A percentile compares a stretch with the other conserved stretches of the same genome.
phyloP scores from a whole-genome alignment of 2,113 vertebrate species.

The Melierax canorus region DNA sequence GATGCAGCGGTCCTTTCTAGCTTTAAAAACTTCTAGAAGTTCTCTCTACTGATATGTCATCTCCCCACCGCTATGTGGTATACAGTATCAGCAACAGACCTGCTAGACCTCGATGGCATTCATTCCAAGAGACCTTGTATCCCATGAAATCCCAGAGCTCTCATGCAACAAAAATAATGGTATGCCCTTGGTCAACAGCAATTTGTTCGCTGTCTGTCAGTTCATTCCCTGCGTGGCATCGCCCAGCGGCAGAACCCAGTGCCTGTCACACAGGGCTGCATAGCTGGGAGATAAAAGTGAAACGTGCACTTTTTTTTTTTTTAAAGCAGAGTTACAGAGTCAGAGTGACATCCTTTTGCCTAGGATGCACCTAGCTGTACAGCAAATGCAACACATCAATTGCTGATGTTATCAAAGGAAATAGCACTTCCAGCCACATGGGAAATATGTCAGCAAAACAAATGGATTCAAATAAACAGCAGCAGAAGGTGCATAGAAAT shows the following conservation, averaged over 20 bases:
- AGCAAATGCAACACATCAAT: neutral
- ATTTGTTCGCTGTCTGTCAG: neutral
- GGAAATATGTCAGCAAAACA: slow-evolving; percentile 67
- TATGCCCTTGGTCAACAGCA: neutral
- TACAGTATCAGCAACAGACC: neutral
- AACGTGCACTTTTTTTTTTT: neutral
- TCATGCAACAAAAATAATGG: neutral
- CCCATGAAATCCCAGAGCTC: neutral
- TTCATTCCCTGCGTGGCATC: neutral
- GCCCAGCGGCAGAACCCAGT: neutral
- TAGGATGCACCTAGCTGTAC: neutral
- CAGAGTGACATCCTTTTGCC: neutral
- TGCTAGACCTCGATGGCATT: neutral
- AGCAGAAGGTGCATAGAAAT: slow-evolving; percentile 3
- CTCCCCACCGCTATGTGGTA: neutral
- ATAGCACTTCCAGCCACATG: slow-evolving; percentile 42
- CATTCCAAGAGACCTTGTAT: neutral
- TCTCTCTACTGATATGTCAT: neutral
- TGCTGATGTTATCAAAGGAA: slow-evolving; percentile 61
- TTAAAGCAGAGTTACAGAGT: neutral
- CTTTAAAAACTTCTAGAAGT: neutral
- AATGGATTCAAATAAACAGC: slow-evolving; percentile 58
- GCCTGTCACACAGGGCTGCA: neutral
- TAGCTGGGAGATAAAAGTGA: neutral
- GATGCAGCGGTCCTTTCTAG: neutral